Conservation (phyloP, 2,797 vertebrate species). For the Sphenodon punctatus region DNA sequence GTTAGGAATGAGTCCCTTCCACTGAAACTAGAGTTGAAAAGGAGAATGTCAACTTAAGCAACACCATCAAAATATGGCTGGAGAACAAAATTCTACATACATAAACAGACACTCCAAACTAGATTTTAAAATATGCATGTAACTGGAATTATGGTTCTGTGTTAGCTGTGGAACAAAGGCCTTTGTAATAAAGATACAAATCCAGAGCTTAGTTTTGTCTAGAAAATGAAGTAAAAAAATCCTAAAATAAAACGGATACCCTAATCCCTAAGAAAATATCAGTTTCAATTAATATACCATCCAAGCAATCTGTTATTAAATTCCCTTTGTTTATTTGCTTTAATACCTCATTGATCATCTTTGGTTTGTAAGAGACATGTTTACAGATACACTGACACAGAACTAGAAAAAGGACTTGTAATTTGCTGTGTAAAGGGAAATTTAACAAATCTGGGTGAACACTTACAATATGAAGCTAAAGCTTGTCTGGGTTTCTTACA, state of each 20-base stretch:
- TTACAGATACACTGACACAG: neutral
- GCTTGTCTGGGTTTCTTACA: too few species aligned
- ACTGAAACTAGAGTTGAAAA: accelerated
- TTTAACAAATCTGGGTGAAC: too few species aligned
- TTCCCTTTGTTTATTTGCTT: neutral
- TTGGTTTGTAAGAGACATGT: neutral
- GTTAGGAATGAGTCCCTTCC: neutral
- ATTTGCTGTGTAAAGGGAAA: neutral
- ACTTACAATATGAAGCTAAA: too few species aligned
- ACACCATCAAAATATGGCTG: neutral
- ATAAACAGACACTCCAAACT: neutral
- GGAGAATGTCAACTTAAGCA: neutral
- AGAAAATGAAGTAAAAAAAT: neutral
- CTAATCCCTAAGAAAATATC: neutral
- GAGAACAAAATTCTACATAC: accelerated
- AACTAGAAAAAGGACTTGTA: neutral
- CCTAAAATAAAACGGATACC: neutral
- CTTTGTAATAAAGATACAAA: neutral
- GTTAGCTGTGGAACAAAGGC: neutral
- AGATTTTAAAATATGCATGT: neutral
- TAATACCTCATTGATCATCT: neutral
- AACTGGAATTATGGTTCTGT: neutral
- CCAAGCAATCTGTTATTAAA: neutral
- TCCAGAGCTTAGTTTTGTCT: neutral
- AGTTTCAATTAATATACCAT: neutral